Conservation (phyloP, 1,140 invertebrate genomes). For the Bilobella aurantiaca region DNA sequence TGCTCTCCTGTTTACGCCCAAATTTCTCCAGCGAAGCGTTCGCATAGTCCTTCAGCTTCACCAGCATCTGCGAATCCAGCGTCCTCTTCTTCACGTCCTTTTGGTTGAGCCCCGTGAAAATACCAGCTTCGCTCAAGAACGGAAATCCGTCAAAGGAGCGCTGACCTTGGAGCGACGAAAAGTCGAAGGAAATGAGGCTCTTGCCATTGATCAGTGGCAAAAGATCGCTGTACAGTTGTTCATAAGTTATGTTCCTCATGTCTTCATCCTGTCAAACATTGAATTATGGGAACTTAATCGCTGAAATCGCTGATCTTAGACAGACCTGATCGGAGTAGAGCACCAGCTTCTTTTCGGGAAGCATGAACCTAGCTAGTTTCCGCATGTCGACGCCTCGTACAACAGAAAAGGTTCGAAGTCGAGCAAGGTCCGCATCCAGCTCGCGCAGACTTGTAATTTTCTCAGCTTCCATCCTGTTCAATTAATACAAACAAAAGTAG, state of each 20-base stretch:
- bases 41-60: neutral
- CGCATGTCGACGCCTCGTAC: slow-evolving; percentile 26
- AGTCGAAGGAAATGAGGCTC: neutral
- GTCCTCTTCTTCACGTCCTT: neutral
- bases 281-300: neutral
- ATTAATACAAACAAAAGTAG: no score
- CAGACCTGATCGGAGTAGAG: neutral
- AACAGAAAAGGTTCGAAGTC: slow-evolving; percentile 27
- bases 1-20: neutral
- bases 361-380: slow-evolving; percentile 23
- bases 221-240: neutral
- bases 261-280: neutral
- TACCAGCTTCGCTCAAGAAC: no score
- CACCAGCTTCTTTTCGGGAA: slow-evolving; percentile 29
- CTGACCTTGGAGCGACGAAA: neutral
- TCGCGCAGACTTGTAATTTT: slow-evolving; percentile 29
- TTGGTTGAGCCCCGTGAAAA: neutral
- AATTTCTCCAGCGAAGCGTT: neutral
- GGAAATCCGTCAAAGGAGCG: neutral
- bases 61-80: neutral
- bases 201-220: neutral
- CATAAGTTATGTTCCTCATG: neutral
- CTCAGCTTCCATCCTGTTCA: slow-evolving; percentile 26
- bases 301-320: neutral
- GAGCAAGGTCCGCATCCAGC: slow-evolving; percentile 27